A percentile compares a stretch with the other conserved stretches of the same genome.
Conservation (phyloP, 2,888 invertebrate species). For the Eupithecia inturbata region DNA sequence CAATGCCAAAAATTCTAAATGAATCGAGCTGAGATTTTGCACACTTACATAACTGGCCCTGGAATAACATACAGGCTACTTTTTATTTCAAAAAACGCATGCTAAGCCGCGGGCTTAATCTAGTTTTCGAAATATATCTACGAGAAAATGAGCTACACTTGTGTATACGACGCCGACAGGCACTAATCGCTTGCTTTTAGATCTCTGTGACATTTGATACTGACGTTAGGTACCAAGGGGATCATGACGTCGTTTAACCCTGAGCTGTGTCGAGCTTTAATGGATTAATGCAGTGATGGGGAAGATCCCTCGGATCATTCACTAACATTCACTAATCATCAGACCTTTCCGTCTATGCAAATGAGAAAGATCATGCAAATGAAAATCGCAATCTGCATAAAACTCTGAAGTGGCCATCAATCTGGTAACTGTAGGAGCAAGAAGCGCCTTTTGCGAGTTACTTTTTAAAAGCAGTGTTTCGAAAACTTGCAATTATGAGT, state of each 20-base stretch:
- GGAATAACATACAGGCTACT: too few relatives aligned
- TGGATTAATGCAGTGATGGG: constrained; percentile 63
- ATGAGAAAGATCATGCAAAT: constrained; percentile 6
- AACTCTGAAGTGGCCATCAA: too few relatives aligned
- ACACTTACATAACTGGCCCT: too few relatives aligned
- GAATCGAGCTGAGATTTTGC: too few relatives aligned
- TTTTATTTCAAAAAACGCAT: too few relatives aligned
- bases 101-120: too few relatives aligned
- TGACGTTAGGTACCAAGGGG: constrained; percentile 63
- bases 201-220: constrained; percentile 76
- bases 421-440: too few relatives aligned
- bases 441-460: too few relatives aligned
- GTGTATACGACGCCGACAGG: constrained; percentile 41
- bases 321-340: constrained; percentile 24
- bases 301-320: constrained; percentile 24
- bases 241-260: constrained; percentile 74
- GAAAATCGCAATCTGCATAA: neutral
- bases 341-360: constrained; percentile 27
- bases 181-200: constrained; percentile 66
- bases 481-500: too few relatives aligned
- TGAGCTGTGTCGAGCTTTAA: constrained; percentile 67
- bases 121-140: neutral
- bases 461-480: too few relatives aligned
- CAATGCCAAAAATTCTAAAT: too few relatives aligned
- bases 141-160: constrained; percentile 11